These are phyloP conservation scores for Periphyllus acericola DNA, from an alignment of 2,888 invertebrate genomes.

Conservation along the genomic window DNA sequence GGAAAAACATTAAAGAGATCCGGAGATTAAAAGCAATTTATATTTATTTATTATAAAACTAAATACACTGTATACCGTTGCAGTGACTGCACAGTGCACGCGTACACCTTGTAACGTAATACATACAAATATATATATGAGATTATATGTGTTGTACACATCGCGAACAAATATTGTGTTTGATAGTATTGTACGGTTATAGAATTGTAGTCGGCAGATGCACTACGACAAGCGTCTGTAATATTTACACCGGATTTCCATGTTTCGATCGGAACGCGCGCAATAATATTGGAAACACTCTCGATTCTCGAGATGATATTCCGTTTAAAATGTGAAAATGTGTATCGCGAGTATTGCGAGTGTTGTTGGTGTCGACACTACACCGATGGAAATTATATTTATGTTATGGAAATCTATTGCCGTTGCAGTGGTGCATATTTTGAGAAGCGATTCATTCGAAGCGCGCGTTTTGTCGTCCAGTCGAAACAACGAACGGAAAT, in stretches of 20 bases:
- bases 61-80: neutral
- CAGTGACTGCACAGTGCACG: neutral
- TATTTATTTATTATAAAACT: neutral
- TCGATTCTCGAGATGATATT: neutral
- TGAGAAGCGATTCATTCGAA: neutral
- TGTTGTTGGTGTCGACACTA: neutral
- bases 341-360: neutral
- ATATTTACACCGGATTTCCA: no score
- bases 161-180: no score
- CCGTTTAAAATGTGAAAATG: neutral
- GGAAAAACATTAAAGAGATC: slow-evolving; percentile 14
- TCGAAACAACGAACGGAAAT: neutral
- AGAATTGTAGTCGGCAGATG: no score
- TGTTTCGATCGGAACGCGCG: no score
- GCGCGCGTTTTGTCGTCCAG: neutral
- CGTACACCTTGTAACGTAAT: neutral
- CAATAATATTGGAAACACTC: no score
- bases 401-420: neutral
- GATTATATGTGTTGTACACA: no score
- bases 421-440: neutral
- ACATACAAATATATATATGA: no score
- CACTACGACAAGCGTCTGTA: no score
- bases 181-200: no score
- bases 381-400: neutral
- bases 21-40: slow-evolving; percentile 17